Evolutionary conservation across 23 tunicate genomes (phyloP).

Genomic region (Styela plicata): DNA sequence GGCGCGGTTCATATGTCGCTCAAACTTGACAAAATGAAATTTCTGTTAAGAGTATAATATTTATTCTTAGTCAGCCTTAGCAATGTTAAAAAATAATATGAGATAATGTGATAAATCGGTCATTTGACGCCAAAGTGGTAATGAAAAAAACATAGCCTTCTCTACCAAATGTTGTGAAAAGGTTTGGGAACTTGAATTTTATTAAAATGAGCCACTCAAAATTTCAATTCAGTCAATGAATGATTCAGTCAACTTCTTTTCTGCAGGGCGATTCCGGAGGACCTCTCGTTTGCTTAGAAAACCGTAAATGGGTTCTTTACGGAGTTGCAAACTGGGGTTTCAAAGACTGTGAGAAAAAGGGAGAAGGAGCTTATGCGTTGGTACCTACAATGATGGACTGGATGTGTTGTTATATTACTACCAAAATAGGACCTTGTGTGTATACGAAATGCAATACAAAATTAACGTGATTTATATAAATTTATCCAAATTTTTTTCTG

Average conservation of each 20-base stretch:
- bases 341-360: conserved; percentile 38
- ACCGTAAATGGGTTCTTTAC: conserved; percentile 59
- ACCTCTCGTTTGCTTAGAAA: conserved; percentile 56
- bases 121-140: too few species aligned
- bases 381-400: conserved; percentile 47
- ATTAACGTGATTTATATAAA: neutral
- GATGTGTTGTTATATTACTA: conserved; percentile 50
- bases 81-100: too few species aligned
- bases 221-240: too few species aligned
- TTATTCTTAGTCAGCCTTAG: too few species aligned
- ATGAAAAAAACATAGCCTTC: neutral
- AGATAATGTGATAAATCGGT: too few species aligned
- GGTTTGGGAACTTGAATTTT: too few species aligned
- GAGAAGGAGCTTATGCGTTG: conserved; percentile 42
- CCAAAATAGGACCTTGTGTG: conserved; percentile 38
- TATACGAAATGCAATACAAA: conserved; percentile 41
- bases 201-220: too few species aligned
- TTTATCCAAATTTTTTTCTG: too few species aligned
- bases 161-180: neutral
- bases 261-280: conserved; percentile 68
- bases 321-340: conserved; percentile 66
- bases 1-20: too few species aligned
- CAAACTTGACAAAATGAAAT: too few species aligned
- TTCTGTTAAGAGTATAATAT: too few species aligned
- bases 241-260: neutral